Percentiles rank a stretch among this genome's conserved stretches.
phyloP scores from a whole-genome alignment of 2,797 vertebrate species.

The Dendrocincla tyrannina region DNA sequence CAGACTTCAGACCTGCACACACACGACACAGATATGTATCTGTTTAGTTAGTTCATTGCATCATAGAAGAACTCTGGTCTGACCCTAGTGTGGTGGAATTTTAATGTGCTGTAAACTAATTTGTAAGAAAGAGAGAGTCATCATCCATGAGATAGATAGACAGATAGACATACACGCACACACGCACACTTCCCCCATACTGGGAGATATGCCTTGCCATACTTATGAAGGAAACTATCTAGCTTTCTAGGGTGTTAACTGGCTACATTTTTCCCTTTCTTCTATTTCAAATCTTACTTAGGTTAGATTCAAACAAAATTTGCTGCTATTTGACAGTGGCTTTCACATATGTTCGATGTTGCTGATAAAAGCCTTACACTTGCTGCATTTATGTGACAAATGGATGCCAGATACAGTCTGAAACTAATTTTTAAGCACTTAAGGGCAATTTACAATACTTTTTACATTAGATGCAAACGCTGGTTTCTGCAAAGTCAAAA shows the following conservation, averaged over 20 bases:
- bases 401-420: constrained; percentile 35
- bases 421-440: constrained; percentile 66
- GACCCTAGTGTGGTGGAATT: not conserved
- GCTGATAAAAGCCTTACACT: constrained; percentile 30
- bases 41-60: not conserved
- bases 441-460: constrained; percentile 48
- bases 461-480: constrained; percentile 18
- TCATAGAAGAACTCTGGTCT: not conserved
- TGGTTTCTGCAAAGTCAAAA: constrained; percentile 38
- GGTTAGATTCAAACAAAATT: not conserved
- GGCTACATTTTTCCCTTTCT: not conserved
- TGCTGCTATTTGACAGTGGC: not conserved
- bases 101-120: not conserved
- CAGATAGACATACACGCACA: not conserved
- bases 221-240: not conserved
- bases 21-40: not conserved
- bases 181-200: not conserved
- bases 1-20: not conserved
- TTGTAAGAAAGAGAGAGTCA: not conserved
- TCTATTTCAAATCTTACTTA: not conserved
- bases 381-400: constrained; percentile 35
- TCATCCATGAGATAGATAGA: not conserved
- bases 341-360: constrained; percentile 19
- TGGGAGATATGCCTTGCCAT: not conserved
- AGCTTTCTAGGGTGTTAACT: not conserved